A percentile compares a stretch with the other conserved stretches of the same genome.
These are phyloP conservation scores for Ericerus pela DNA, from an alignment of 1,140 invertebrate species.

Conservation along the genomic window DNA sequence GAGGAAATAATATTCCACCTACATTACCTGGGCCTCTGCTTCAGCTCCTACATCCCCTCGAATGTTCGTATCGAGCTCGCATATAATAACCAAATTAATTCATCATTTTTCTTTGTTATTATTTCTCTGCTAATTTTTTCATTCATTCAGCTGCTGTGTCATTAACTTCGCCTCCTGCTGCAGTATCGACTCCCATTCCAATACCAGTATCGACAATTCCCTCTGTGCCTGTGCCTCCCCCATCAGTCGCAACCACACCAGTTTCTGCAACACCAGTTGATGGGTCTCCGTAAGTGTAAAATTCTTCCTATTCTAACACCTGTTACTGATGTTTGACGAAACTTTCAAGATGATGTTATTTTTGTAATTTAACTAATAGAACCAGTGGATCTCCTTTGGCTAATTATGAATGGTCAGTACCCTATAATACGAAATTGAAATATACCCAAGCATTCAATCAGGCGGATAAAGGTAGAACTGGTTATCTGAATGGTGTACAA, in stretches of 20 bases:
- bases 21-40: slow-evolving; percentile 56
- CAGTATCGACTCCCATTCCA: slow-evolving; percentile 18
- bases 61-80: no score
- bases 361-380: neutral
- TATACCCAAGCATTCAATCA: slow-evolving; percentile 93
- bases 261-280: slow-evolving; percentile 3
- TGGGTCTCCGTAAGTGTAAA: slow-evolving; percentile 14
- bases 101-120: neutral
- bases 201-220: slow-evolving; percentile 19
- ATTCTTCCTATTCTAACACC: slow-evolving; percentile 22
- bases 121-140: neutral
- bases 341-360: no score
- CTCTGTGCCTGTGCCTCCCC: slow-evolving; percentile 22
- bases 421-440: slow-evolving; percentile 77
- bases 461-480: slow-evolving; percentile 69
- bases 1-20: slow-evolving; percentile 79
- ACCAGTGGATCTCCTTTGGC: neutral
- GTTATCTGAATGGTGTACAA: slow-evolving; percentile 78
- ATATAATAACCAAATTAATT: neutral
- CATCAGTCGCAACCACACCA: slow-evolving; percentile 14
- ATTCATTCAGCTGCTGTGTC: slow-evolving; percentile 14
- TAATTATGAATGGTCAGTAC: slow-evolving; percentile 64
- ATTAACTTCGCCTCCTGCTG: slow-evolving; percentile 16
- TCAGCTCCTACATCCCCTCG: slow-evolving; percentile 22
- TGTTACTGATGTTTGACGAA: slow-evolving; percentile 2